These are phyloP conservation scores for Goniozus legneri DNA, from an alignment of 1,140 invertebrate species.

Conservation along the genomic window DNA sequence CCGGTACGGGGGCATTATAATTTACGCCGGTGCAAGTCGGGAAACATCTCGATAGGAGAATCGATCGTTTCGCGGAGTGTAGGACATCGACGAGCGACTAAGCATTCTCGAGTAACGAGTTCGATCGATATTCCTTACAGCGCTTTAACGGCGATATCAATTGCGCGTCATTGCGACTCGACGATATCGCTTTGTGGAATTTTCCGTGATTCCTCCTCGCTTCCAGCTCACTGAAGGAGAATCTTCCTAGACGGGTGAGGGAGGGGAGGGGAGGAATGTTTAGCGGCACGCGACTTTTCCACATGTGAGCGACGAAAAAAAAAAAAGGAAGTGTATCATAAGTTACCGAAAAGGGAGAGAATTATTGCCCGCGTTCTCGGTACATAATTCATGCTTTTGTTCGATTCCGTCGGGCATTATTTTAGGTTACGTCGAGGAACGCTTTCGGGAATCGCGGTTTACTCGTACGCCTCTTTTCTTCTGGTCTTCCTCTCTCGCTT, in stretches of 20 bases:
- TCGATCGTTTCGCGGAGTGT: constrained; percentile 25
- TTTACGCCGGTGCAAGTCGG: constrained; percentile 31
- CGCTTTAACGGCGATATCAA: constrained; percentile 20
- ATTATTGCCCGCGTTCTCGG: constrained; percentile 36
- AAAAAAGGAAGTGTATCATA: constrained; percentile 44
- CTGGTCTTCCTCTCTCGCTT: constrained; percentile 15
- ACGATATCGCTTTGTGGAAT: no score
- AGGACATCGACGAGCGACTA: constrained; percentile 9
- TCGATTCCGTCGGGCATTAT: constrained; percentile 54
- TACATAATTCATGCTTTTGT: constrained; percentile 54
- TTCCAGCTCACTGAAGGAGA: no score
- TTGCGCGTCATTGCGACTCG: constrained; percentile 17
- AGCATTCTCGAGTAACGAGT: constrained; percentile 20
- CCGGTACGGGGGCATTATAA: constrained; percentile 30
- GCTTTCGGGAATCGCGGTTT: constrained; percentile 44
- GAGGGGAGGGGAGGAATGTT: background rate
- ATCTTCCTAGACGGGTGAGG: no score
- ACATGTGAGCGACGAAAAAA: no score
- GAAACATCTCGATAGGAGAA: no score
- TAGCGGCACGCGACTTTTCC: no score
- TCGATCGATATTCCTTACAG: constrained; percentile 10
- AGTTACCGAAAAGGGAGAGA: constrained; percentile 43
- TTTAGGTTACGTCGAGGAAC: constrained; percentile 51
- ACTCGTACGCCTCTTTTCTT: no score
- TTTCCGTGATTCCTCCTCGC: constrained; percentile 4